phyloP scores from a whole-genome alignment of 2,797 vertebrate species.

The Falco novaeseelandiae region DNA sequence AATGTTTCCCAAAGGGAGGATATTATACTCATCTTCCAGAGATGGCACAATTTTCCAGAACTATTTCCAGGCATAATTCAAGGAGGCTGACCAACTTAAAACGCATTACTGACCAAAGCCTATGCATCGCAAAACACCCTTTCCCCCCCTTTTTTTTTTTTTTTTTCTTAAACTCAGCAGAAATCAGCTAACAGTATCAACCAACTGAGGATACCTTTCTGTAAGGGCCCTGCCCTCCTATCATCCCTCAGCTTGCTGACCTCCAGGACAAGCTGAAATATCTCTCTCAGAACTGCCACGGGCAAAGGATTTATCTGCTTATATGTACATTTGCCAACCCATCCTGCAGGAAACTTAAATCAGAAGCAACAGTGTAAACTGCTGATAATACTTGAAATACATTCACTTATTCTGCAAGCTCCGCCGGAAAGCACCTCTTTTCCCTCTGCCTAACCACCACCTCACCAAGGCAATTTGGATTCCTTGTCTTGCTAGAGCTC shows the following conservation, averaged over 20 bases:
- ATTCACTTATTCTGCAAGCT: not conserved
- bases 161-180: not conserved
- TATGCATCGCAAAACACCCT: not conserved
- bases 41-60: not conserved
- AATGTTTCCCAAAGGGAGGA: not conserved
- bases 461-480: not conserved
- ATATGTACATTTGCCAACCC: not conserved
- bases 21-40: not conserved
- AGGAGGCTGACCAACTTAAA: not conserved
- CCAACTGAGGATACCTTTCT: not conserved
- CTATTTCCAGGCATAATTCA: not conserved
- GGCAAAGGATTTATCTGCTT: not conserved
- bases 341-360: not conserved
- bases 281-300: not conserved
- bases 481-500: not conserved
- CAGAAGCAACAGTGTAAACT: not conserved
- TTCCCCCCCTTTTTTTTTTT: not conserved
- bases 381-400: not conserved
- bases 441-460: not conserved
- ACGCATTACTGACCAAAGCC: not conserved
- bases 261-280: not conserved
- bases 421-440: not conserved
- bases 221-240: not conserved
- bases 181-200: not conserved
- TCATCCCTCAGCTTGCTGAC: not conserved